A percentile compares a stretch with the other conserved stretches of the same genome.
These are phyloP conservation scores for Corapipo altera DNA, from an alignment of 2,113 vertebrate genomes.

Conservation along the genomic window DNA sequence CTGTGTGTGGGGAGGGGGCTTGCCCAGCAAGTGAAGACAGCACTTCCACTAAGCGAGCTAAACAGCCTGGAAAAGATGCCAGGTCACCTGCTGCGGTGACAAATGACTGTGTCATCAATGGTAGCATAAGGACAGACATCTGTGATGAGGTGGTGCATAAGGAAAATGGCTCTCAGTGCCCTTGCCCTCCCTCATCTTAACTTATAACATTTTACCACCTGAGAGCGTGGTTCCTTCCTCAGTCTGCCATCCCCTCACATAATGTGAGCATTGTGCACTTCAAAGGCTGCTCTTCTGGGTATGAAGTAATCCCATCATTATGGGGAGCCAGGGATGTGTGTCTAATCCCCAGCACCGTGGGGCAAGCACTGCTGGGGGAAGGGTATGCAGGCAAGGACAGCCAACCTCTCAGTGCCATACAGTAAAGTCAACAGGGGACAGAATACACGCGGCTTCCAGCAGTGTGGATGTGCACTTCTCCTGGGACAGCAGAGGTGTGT, in stretches of 20 bases:
- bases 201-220: fast-evolving
- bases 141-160: fast-evolving
- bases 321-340: neutral
- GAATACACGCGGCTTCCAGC: fast-evolving
- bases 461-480: fast-evolving
- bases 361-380: neutral
- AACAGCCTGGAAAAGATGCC: neutral
- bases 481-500: neutral
- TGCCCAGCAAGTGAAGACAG: neutral
- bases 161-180: neutral
- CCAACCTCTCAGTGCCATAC: neutral
- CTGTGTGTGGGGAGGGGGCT: neutral
- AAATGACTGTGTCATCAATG: neutral
- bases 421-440: neutral
- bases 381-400: neutral
- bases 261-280: neutral
- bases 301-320: neutral
- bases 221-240: fast-evolving
- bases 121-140: neutral
- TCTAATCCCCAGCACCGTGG: neutral
- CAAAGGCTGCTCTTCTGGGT: neutral
- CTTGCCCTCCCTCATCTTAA: neutral
- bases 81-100: neutral
- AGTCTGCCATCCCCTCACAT: neutral
- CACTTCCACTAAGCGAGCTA: neutral